Evolutionary conservation across 2,888 invertebrate species (phyloP), one percentile per base, ranked within the genome.

Genomic region (Nebria salina): DNA sequence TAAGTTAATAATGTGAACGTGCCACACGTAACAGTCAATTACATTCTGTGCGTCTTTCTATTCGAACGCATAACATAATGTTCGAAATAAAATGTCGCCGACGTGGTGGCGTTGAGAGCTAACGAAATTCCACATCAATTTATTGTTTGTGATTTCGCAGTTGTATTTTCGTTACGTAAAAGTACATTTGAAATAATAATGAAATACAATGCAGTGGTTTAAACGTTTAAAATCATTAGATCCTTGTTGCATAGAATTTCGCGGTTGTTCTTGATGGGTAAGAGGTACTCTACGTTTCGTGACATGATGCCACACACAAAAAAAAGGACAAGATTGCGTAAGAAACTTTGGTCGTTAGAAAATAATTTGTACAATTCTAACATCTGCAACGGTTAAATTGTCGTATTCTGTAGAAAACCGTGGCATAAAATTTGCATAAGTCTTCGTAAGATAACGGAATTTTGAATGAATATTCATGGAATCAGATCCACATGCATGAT

Each of bases 401-500:
- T 70, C 79, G 68, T 74, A 79, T 80, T 68, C 80, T 54, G 75
- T 80, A 80, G 68, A 80, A 80, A 80, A 79, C 65, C 79, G 66
- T 68, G 74, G 70, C 75, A 75, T 80, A 75, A 80, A 80, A 80
- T 80, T 80, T 80, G 80, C 80, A 80, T 80, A 74, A 74, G 75
- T 80, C 64, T 80, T 68, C 75, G 75, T 80, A 80, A 80, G 80
- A 80, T 80, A 75, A 75, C 75, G 75, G 75, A 75, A 80, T 75
- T 66, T 80, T 80, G 75, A 70, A 80, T 80, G 80, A 80, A 80
- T 80, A 80, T 80, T 80, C 80, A 80, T 80, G 64, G 68, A 15
- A 34, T 42, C 65, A 70, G 70, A 43, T 75, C 75, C 75, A 80
- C 75, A 80, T 80, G 75, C 75, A 80, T 74, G 64, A 72, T 34